Evolutionary conservation across 2,797 vertebrate genomes (phyloP), one percentile per base, ranked within the genome.

Genomic region (Ateles fusciceps): DNA sequence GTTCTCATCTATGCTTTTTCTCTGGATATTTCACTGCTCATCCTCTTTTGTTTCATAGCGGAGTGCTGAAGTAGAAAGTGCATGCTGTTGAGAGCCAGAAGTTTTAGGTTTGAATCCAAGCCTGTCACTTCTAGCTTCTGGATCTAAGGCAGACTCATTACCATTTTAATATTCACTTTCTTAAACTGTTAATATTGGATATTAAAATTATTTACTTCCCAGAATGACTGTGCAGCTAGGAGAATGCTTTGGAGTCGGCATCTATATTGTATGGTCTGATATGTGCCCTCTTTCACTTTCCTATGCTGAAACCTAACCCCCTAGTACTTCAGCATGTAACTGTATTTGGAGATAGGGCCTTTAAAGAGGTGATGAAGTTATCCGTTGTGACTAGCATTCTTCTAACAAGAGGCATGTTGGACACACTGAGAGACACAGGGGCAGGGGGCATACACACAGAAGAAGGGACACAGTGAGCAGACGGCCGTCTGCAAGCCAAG

Each of bases 401-500:
- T 68, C 68, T 5, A 17, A 89, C 44, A 79, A 80, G 61, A 85
- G 22, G 61, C 17, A 2, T 14, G 64, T 17, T 33, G 12, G 30
- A 13, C 9, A 28, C 21, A 4, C 8, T 42, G 68, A 59, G 28
- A 44, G n/a, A 42, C 24, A 10, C 61, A 64, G 30, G 33, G 61
- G n/a, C 7, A 11, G 8, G 28, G 28, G 30, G 17, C 36, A 9
- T 0, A 13, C 24, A 11, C 46, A 44, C 21, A 22, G 21, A 59
- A 55, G 21, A 13, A 44, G 39, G 50, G 28, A 28, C 30, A 36
- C 33, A 7, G 36, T 5, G n/a, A 61, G 28, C 24, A 11, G 4
- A 1, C 0, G 13, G 48, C 17, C 8, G 0, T 76, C 59, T 48
- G 14, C 4, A 19, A 36, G 28, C 39, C 11, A 33, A 61, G 5